These are phyloP conservation scores for Ophioninae sp. DNA, from an alignment of 2,888 invertebrate genomes.

Conservation along the genomic window DNA sequence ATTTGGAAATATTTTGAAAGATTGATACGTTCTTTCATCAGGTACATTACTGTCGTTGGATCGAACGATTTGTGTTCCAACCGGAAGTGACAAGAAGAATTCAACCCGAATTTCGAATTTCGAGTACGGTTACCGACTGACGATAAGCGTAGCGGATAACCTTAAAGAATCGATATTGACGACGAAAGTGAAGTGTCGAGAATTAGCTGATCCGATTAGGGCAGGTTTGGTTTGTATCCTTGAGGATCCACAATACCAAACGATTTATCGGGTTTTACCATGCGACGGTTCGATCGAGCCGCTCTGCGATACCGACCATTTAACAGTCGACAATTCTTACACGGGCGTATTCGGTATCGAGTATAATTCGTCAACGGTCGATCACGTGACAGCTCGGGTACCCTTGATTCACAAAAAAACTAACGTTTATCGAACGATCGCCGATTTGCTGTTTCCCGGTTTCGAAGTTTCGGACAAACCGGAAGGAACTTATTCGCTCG, in stretches of 20 bases:
- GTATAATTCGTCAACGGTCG: conserved; percentile 35
- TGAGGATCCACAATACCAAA: conserved; percentile 51
- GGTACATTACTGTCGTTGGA: conserved; percentile 27
- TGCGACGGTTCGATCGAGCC: conserved; percentile 24
- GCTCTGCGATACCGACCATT: conserved; percentile 21
- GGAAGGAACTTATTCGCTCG: conserved; percentile 48
- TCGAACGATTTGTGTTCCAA: background rate
- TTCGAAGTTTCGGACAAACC: conserved; percentile 39
- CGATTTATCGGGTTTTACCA: conserved; percentile 24
- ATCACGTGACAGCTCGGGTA: conserved; percentile 36
- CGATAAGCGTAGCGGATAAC: conserved; percentile 47
- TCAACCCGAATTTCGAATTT: background rate
- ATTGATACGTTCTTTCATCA: background rate
- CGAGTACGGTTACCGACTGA: conserved; percentile 42
- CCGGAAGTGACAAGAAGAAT: background rate
- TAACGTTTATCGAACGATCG: conserved; percentile 52
- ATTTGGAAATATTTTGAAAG: background rate
- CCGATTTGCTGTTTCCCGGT: conserved; percentile 49
- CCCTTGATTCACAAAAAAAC: conserved; percentile 45
- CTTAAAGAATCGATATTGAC: conserved; percentile 44
- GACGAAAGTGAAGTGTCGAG: conserved; percentile 50
- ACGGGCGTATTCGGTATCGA: conserved; percentile 55
- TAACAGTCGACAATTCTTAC: conserved; percentile 47
- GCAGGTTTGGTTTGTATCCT: conserved; percentile 32
- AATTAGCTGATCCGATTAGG: background rate